Percentiles rank a stretch among this genome's conserved stretches.
phyloP scores from a whole-genome alignment of 2,113 vertebrate species.

The Datnioides undecimradiatus region DNA sequence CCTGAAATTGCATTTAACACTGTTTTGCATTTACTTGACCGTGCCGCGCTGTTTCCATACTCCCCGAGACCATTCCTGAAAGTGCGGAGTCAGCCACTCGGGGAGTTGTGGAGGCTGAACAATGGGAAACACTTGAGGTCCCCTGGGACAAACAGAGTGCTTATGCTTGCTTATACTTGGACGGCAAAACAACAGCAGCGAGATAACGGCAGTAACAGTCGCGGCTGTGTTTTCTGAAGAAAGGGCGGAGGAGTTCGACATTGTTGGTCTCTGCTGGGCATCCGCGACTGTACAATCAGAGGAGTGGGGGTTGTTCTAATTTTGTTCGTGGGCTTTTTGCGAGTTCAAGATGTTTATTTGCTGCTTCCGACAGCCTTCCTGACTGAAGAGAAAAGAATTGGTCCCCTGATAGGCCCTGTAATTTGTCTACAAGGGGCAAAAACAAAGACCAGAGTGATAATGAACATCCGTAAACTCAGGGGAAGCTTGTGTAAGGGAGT shows the following conservation, averaged over 20 bases:
- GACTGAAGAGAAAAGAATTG: neutral
- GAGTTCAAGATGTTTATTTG: neutral
- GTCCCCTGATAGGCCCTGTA: neutral
- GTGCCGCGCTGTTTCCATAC: neutral
- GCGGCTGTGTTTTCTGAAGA: conserved; percentile 28
- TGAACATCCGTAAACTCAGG: neutral
- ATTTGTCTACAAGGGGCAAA: neutral
- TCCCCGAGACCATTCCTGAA: conserved; percentile 25
- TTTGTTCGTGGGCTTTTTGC: conserved; percentile 22
- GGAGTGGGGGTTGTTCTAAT: neutral
- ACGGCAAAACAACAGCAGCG: conserved; percentile 22
- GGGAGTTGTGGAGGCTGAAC: conserved; percentile 48
- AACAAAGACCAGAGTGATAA: neutral
- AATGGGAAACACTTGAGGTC: conserved; percentile 50
- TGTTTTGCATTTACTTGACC: conserved; percentile 16
- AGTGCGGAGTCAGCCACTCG: conserved; percentile 36
- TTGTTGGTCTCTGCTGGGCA: conserved; percentile 18
- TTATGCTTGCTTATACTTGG: conserved; percentile 25
- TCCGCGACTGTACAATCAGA: neutral
- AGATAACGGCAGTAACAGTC: conserved; percentile 13
- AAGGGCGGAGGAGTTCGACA: conserved; percentile 10
- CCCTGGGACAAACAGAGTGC: conserved; percentile 43
- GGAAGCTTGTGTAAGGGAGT: neutral
- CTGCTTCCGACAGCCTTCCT: neutral
- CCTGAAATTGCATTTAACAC: conserved; percentile 17